These are phyloP conservation scores for Syrista parreyssii DNA, from an alignment of 2,888 invertebrate genomes.

Conservation along the genomic window DNA sequence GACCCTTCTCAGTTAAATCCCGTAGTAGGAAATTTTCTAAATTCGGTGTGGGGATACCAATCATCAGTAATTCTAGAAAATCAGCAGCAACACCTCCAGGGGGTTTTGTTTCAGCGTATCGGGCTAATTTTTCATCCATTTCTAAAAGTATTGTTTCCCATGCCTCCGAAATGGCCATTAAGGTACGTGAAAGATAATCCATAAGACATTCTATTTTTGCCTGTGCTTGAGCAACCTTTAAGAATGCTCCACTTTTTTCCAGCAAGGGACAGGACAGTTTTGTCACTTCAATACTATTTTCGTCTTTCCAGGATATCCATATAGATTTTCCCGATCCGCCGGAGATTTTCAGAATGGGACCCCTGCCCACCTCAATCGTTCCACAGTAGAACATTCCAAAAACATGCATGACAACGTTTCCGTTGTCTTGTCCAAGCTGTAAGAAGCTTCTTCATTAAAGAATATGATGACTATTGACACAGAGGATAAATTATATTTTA, in stretches of 20 bases:
- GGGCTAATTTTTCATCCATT: slow-evolving; percentile 92
- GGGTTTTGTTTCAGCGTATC: slow-evolving; percentile 84
- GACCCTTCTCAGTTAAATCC: slow-evolving; percentile 90
- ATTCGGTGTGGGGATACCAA: slow-evolving; percentile 82
- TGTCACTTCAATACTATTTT: slow-evolving; percentile 45
- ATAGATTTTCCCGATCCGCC: slow-evolving; percentile 57
- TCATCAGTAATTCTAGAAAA: slow-evolving; percentile 88
- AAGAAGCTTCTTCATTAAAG: slow-evolving; percentile 69
- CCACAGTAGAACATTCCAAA: slow-evolving; percentile 89
- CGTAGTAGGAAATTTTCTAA: slow-evolving; percentile 79
- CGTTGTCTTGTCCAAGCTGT: slow-evolving; percentile 81
- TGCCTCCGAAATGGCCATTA: slow-evolving; percentile 86
- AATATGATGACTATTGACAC: neutral
- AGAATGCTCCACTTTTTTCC: slow-evolving; percentile 56
- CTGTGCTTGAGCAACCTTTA: slow-evolving; percentile 61
- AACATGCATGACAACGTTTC: slow-evolving; percentile 75
- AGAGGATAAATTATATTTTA: slow-evolving; percentile 60
- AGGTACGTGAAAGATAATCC: slow-evolving; percentile 78
- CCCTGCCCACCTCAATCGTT: slow-evolving; percentile 66
- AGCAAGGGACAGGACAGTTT: slow-evolving; percentile 55
- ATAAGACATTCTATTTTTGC: slow-evolving; percentile 70
- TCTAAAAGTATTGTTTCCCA: slow-evolving; percentile 95
- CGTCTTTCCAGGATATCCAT: slow-evolving; percentile 54
- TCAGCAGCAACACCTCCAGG: slow-evolving; percentile 90
- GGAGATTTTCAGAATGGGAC: slow-evolving; percentile 54